These are phyloP conservation scores for Matsumyia berberina DNA, from an alignment of 2,888 invertebrate species.

Conservation along the genomic window DNA sequence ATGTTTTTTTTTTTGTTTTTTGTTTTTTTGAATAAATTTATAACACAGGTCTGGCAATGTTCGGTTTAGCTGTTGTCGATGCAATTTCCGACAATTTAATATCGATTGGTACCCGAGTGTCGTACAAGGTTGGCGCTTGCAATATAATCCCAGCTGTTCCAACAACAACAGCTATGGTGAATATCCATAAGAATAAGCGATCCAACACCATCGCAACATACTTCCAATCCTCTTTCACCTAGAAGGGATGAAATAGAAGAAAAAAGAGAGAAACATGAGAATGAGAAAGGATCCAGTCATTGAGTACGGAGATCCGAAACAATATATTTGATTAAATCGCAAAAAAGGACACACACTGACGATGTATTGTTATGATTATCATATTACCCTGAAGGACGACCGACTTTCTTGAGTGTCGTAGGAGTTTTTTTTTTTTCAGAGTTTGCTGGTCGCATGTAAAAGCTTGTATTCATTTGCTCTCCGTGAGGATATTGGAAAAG, in stretches of 20 bases:
- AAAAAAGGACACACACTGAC: slow-evolving; percentile 24
- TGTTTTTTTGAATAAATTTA: slow-evolving; percentile 78
- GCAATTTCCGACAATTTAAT: slow-evolving; percentile 95
- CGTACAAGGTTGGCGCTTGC: slow-evolving; percentile 97
- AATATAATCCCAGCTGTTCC: slow-evolving; percentile 97
- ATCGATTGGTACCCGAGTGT: slow-evolving; percentile 94
- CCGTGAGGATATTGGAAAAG: slow-evolving; percentile 40
- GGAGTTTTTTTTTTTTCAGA: neutral
- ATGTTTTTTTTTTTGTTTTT: slow-evolving; percentile 13
- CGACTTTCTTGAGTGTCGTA: neutral
- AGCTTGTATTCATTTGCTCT: slow-evolving; percentile 4
- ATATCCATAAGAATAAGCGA: slow-evolving; percentile 98
- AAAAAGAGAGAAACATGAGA: slow-evolving; percentile 15
- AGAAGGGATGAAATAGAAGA: slow-evolving; percentile 69
- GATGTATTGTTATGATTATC: slow-evolving; percentile 22
- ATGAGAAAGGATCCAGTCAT: slow-evolving; percentile 9
- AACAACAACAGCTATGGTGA: slow-evolving; percentile 96
- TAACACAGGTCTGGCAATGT: slow-evolving; percentile 84
- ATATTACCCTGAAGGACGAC: slow-evolving; percentile 8
- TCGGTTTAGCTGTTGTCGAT: slow-evolving; percentile 94
- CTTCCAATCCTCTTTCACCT: slow-evolving; percentile 99
- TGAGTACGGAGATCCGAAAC: neutral
- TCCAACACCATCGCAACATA: slow-evolving; percentile 99
- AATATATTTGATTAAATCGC: slow-evolving; percentile 47
- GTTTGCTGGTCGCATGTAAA: neutral